Percentiles rank a stretch among this genome's conserved stretches.
Evolutionary conservation across 2,888 invertebrate species (phyloP).

Genomic region (Incurvaria masculella): DNA sequence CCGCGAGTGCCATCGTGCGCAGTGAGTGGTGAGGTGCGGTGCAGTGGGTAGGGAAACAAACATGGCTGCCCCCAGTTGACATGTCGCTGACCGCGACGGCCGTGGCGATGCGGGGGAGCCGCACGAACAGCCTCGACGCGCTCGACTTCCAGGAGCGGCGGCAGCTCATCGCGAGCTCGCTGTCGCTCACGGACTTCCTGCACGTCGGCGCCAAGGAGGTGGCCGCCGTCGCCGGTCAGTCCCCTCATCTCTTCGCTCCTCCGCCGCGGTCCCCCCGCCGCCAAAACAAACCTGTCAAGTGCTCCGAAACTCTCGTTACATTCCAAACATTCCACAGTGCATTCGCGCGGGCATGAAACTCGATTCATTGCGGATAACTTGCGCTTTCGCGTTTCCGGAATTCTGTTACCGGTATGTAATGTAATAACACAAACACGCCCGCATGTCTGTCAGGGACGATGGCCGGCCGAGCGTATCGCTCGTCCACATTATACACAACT

Average conservation of each 20-base stretch:
- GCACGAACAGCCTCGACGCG: conserved; percentile 84
- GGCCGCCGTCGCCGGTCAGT: conserved; percentile 50
- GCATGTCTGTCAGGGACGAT: too few relatives aligned
- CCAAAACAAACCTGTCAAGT: too few relatives aligned
- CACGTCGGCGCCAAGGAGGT: conserved; percentile 65
- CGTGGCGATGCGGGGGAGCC: conserved; percentile 51
- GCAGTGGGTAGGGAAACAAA: conserved; percentile 29
- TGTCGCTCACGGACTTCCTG: conserved; percentile 82
- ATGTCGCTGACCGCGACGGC: conserved; percentile 54
- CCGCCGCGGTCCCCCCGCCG: conserved; percentile 17
- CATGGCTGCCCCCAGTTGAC: conserved; percentile 51
- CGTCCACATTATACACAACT: too few relatives aligned
- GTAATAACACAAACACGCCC: too few relatives aligned
- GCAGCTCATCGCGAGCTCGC: conserved; percentile 82
- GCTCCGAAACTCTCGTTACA: too few relatives aligned
- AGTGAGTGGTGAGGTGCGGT: conserved; percentile 31
- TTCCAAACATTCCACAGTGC: too few relatives aligned
- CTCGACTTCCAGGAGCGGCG: conserved; percentile 90
- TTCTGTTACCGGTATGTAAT: too few relatives aligned
- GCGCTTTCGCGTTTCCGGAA: too few relatives aligned
- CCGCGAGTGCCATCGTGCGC: conserved; percentile 42
- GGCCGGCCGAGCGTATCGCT: too few relatives aligned
- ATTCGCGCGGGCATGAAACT: too few relatives aligned
- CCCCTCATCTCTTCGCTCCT: conserved; percentile 14
- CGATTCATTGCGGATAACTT: too few relatives aligned